Percentiles rank a stretch among this genome's conserved stretches.
These are phyloP conservation scores for Parelbella ahira DNA, from an alignment of 2,888 invertebrate genomes.

Conservation along the genomic window DNA sequence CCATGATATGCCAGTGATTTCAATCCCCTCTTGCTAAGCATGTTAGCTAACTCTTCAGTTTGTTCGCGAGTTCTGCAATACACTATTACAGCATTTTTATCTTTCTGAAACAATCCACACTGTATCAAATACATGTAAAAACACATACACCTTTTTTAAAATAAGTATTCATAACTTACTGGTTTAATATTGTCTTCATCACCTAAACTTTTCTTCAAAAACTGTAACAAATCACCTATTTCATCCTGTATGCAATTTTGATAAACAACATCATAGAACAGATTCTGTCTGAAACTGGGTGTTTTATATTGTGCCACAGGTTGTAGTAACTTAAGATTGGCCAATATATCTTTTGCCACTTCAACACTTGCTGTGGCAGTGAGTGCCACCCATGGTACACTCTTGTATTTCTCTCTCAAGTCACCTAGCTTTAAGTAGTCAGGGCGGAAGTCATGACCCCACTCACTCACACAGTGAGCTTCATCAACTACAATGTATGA, in stretches of 20 bases:
- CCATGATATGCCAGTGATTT: conserved; percentile 94
- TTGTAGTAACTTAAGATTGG: conserved; percentile 84
- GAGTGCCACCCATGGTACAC: conserved; percentile 92
- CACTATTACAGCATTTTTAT: conserved; percentile 90
- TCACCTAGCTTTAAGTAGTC: conserved; percentile 94
- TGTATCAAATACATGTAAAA: neutral
- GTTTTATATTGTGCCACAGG: conserved; percentile 89
- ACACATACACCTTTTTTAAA: no score
- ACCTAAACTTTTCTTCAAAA: conserved; percentile 84
- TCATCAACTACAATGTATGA: conserved; percentile 97
- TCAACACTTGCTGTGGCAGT: conserved; percentile 95
- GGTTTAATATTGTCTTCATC: conserved; percentile 74
- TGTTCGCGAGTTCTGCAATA: conserved; percentile 97
- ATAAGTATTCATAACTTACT: no score
- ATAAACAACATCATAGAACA: conserved; percentile 96
- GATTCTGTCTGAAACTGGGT: conserved; percentile 94
- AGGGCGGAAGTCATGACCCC: conserved; percentile 99
- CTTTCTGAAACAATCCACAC: conserved; percentile 57
- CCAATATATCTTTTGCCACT: conserved; percentile 91
- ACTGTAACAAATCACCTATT: conserved; percentile 88
- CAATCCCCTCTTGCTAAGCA: conserved; percentile 87
- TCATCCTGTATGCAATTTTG: conserved; percentile 92
- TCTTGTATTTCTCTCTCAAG: conserved; percentile 76
- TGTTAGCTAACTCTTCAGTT: conserved; percentile 90
- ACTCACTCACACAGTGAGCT: conserved; percentile 98